phyloP scores from a whole-genome alignment of 2,797 vertebrate genomes.

The Rhinophrynus dorsalis region DNA sequence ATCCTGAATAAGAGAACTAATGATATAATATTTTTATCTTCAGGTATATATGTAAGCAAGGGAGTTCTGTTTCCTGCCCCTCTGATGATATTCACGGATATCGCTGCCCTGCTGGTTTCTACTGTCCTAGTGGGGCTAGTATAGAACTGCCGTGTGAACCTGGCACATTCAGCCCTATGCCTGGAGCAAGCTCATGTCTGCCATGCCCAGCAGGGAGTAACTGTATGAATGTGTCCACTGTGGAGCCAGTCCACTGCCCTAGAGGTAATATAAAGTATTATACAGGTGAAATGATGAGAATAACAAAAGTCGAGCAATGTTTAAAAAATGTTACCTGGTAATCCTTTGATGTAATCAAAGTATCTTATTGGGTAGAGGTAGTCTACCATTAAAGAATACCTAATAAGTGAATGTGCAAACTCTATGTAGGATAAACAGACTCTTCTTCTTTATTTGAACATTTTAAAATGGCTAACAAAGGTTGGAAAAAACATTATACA shows the following conservation, averaged over 20 bases:
- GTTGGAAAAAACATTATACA: too few species aligned
- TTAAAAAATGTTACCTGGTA: too few species aligned
- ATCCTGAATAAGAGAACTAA: too few species aligned
- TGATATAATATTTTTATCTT: slow-evolving; percentile 31
- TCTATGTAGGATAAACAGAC: too few species aligned
- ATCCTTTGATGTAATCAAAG: too few species aligned
- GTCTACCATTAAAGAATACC: too few species aligned
- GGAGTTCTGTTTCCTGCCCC: slow-evolving; percentile 76
- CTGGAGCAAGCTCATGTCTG: slow-evolving; percentile 74
- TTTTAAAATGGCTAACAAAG: too few species aligned
- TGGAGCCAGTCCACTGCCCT: slow-evolving; percentile 74
- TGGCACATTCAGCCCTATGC: slow-evolving; percentile 78
- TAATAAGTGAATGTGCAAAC: too few species aligned
- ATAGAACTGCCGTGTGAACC: slow-evolving; percentile 80
- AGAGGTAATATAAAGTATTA: slow-evolving; percentile 71
- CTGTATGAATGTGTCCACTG: slow-evolving; percentile 71
- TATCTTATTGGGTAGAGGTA: too few species aligned
- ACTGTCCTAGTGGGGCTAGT: slow-evolving; percentile 76
- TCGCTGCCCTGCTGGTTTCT: slow-evolving; percentile 78
- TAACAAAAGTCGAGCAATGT: too few species aligned
- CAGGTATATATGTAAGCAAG: slow-evolving; percentile 84
- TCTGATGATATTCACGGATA: slow-evolving; percentile 76
- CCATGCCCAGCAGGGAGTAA: slow-evolving; percentile 76
- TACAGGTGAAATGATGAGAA: too few species aligned
- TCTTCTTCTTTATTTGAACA: too few species aligned